phyloP scores from a whole-genome alignment of 1,140 invertebrate genomes.

The Pseudomyrmex flavicornis region DNA sequence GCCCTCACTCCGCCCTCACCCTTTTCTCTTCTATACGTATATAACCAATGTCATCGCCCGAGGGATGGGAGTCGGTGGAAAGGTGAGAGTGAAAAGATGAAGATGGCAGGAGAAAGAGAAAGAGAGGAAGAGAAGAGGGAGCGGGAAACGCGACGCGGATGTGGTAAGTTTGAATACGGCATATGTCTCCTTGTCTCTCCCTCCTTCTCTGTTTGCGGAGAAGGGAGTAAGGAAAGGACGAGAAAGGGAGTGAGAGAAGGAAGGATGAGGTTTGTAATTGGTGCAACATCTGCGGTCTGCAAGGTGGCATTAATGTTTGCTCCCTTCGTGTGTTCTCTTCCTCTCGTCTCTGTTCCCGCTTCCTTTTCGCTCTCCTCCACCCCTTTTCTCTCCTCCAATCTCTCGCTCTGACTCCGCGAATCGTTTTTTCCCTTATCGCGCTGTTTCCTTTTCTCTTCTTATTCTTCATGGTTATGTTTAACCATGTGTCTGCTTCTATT shows the following conservation, averaged over 20 bases:
- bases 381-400: background rate
- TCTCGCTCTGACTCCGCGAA: slow-evolving; percentile 24
- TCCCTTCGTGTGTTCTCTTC: slow-evolving; percentile 63
- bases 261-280: slow-evolving; percentile 84
- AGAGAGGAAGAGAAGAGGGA: slow-evolving; percentile 15
- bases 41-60: slow-evolving; percentile 45
- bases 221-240: slow-evolving; percentile 37
- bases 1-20: background rate
- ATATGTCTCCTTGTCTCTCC: slow-evolving; percentile 64
- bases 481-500: slow-evolving; percentile 37
- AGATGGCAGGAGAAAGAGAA: background rate
- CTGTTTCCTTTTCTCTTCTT: slow-evolving; percentile 30
- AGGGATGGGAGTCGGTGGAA: background rate
- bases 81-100: slow-evolving; percentile 58
- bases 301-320: slow-evolving; percentile 84
- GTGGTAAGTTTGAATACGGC: slow-evolving; percentile 69
- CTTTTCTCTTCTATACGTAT: slow-evolving; percentile 10
- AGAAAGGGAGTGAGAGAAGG: background rate
- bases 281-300: slow-evolving; percentile 84
- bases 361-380: background rate
- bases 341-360: slow-evolving; percentile 8
- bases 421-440: slow-evolving; percentile 20
- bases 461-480: slow-evolving; percentile 36
- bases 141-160: slow-evolving; percentile 35
- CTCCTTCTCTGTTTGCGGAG: slow-evolving; percentile 46